Percentiles rank a stretch among this genome's conserved stretches.
Evolutionary conservation across 2,888 invertebrate species (phyloP).

Genomic region (Ceriagrion tenellum): DNA sequence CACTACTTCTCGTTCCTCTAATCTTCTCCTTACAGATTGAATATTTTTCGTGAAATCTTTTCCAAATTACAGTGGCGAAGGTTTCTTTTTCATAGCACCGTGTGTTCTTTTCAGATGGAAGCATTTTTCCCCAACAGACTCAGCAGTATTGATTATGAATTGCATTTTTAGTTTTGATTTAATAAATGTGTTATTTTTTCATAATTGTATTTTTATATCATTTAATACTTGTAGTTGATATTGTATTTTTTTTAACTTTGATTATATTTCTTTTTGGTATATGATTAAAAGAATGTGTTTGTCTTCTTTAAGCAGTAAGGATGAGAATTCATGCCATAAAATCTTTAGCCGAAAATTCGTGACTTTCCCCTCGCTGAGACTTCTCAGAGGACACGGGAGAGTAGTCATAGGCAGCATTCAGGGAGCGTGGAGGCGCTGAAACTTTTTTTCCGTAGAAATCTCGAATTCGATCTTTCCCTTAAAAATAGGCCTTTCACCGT

Average conservation of each 20-base stretch:
- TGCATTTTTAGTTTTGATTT: no score
- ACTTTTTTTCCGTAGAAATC: background rate
- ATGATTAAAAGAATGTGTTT: background rate
- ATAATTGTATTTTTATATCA: no score
- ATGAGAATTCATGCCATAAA: background rate
- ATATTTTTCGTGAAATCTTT: no score
- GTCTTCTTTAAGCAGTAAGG: background rate
- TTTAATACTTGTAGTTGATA: no score
- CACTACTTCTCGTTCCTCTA: no score
- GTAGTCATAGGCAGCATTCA: background rate
- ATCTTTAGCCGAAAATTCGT: background rate
- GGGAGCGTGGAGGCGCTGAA: background rate
- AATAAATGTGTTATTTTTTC: no score
- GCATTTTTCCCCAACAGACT: no score
- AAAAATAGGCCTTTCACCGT: background rate
- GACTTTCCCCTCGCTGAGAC: background rate
- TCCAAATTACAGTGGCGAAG: no score
- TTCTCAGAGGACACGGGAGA: background rate
- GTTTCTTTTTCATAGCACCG: no score
- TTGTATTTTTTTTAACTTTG: background rate
- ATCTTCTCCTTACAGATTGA: no score
- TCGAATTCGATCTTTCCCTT: slow-evolving; percentile 24
- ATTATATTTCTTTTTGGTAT: background rate
- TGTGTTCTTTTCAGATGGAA: no score
- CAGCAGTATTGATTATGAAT: no score